Percentiles rank a stretch among this genome's conserved stretches.
These are phyloP conservation scores for Petrolisthes manimaculis DNA, from an alignment of 2,888 invertebrate genomes.

Conservation along the genomic window DNA sequence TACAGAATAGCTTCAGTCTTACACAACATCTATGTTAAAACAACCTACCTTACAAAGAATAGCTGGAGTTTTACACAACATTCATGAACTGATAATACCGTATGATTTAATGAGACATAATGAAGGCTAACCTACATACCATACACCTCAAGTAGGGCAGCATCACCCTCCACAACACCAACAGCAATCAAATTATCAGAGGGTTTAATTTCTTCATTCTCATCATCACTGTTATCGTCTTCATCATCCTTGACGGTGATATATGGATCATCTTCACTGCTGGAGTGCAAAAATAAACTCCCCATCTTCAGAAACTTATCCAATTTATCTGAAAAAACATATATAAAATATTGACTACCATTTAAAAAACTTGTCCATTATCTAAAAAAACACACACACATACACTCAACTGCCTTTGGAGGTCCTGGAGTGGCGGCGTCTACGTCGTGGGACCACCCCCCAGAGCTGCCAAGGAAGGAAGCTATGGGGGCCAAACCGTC, in stretches of 20 bases:
- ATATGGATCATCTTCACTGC: conserved; percentile 71
- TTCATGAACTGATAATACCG: background rate
- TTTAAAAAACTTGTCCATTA: background rate
- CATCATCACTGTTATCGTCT: conserved; percentile 79
- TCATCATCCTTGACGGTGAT: conserved; percentile 70
- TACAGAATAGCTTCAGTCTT: background rate
- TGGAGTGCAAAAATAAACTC: conserved; percentile 69
- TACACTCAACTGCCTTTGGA: no score
- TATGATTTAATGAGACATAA: background rate
- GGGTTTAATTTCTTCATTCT: conserved; percentile 89
- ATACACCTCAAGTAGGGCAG: conserved; percentile 88
- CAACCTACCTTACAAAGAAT: conserved; percentile 43
- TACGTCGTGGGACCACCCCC: no score
- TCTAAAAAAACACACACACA: background rate
- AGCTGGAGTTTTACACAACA: background rate
- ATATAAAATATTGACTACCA: background rate
- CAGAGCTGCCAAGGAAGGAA: no score
- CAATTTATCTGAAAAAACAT: conserved; percentile 62
- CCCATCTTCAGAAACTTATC: conserved; percentile 67
- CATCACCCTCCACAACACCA: conserved; percentile 88
- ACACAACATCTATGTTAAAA: conserved; percentile 18
- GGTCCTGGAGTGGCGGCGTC: no score
- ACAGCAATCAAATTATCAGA: conserved; percentile 90
- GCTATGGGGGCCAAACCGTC: no score
- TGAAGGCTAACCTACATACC: conserved; percentile 73